phyloP scores from a whole-genome alignment of 2,797 vertebrate genomes.

The Enteromius treurensis region DNA sequence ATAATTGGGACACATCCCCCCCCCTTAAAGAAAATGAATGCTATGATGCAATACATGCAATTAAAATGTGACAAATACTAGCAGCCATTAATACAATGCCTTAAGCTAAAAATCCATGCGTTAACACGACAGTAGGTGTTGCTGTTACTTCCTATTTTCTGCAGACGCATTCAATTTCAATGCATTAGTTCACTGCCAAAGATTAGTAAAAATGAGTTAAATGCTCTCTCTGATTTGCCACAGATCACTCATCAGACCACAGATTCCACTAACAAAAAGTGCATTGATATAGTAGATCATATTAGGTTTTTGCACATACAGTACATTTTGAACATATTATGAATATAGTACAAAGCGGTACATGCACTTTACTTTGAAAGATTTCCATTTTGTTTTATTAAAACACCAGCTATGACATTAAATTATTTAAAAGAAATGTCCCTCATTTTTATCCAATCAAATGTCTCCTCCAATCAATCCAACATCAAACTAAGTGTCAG shows the following conservation, averaged over 20 bases:
- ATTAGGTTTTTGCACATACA: neutral
- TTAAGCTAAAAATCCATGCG: neutral
- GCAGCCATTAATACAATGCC: neutral
- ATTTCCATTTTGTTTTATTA: neutral
- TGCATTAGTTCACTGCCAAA: neutral
- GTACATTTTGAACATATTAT: neutral
- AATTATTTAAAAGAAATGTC: neutral
- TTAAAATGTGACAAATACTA: neutral
- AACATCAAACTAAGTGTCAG: neutral
- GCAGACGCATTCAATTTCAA: neutral
- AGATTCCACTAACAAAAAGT: neutral
- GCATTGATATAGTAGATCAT: too few relatives aligned
- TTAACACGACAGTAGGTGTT: neutral
- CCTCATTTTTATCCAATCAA: neutral
- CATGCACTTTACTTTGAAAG: neutral
- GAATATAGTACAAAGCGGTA: neutral
- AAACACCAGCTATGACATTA: neutral
- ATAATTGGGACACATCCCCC: neutral
- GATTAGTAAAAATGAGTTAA: neutral
- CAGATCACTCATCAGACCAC: neutral
- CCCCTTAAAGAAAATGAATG: neutral
- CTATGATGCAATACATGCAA: neutral
- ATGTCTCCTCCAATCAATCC: neutral
- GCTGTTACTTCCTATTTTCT: slow-evolving; percentile 5
- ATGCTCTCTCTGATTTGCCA: too few relatives aligned